These are phyloP conservation scores for Calidris pygmaea DNA, from an alignment of 2,113 vertebrate species.

Conservation along the genomic window DNA sequence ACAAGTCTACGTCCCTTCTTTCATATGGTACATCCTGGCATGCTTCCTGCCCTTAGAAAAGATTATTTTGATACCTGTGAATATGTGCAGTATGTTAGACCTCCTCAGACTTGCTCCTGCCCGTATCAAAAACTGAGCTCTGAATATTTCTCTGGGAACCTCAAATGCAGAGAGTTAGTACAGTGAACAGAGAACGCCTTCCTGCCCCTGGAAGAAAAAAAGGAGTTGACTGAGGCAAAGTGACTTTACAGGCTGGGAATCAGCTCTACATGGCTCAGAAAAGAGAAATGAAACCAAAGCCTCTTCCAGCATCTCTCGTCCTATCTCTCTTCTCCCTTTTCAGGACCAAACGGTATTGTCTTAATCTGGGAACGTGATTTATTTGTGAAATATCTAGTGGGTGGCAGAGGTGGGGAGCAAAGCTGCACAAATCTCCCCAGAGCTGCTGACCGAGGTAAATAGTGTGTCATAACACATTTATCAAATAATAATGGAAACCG, in stretches of 20 bases:
- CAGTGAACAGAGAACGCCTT: background rate
- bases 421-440: conserved; percentile 44
- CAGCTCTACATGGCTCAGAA: background rate
- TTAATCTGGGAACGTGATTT: conserved; percentile 62
- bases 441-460: conserved; percentile 66
- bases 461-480: conserved; percentile 72
- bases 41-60: background rate
- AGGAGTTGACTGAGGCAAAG: background rate
- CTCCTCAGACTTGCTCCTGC: background rate
- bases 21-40: background rate
- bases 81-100: background rate
- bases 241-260: background rate
- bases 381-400: conserved; percentile 62
- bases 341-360: conserved; percentile 3
- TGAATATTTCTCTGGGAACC: background rate
- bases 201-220: background rate
- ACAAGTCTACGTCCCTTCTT: background rate
- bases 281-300: background rate
- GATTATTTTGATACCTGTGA: background rate
- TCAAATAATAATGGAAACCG: conserved; percentile 64
- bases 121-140: background rate
- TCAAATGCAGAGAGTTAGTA: background rate
- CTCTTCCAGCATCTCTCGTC: background rate
- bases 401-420: conserved; percentile 62
- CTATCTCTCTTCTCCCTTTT: background rate